Evolutionary conservation across 2,797 vertebrate genomes (phyloP), one percentile per base, ranked within the genome.

Genomic region (Scolopax rusticola): DNA sequence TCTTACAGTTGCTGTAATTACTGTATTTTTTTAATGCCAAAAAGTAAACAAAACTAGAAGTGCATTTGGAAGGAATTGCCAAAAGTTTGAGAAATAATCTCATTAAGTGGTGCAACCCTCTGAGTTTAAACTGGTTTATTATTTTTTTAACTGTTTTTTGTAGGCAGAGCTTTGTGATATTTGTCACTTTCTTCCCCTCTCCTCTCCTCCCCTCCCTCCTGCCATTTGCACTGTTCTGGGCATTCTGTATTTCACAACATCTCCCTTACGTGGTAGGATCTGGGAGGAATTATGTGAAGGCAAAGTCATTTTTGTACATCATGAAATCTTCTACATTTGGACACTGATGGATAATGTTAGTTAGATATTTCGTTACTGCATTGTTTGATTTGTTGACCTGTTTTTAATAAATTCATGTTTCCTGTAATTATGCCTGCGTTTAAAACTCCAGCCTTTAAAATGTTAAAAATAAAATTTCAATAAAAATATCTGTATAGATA

Each of bases 261-360:
- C 20, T 71, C 16, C 17, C 19, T 84, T 41, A 20, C 0, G 0
- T 41, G 28, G 16, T 38, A 4, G 12, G 23, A 38, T 67, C 12
- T 45, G 30, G 40, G 25, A 21, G 27, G 14, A 40, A 25, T 70
- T 74, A 50, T 67, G 15, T 67, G 20, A 84, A n/a, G 65, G 40
- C 56, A 64, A 18, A 63, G 4, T 56, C 6, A 71, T 56, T 51
- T 68, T 16, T 77, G 24, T 71, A 4, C 41, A 12, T 82, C 28
- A 23, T 82, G 60, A 64, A 59, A 64, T 76, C 24, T 60, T 68
- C 47, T 45, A 7, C 10, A 13, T 79, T 84, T 75, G 60, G 59
- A 61, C 56, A 45, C 17, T 68, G n/a, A 51, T 54, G 45, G 43
- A 48, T 92, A 70, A 40, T 59, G 21, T 61, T 91, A 43, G 18